Base-by-base conservation (phyloP, 2,888 invertebrate genomes). In the Terebella lapidaria region DNA sequence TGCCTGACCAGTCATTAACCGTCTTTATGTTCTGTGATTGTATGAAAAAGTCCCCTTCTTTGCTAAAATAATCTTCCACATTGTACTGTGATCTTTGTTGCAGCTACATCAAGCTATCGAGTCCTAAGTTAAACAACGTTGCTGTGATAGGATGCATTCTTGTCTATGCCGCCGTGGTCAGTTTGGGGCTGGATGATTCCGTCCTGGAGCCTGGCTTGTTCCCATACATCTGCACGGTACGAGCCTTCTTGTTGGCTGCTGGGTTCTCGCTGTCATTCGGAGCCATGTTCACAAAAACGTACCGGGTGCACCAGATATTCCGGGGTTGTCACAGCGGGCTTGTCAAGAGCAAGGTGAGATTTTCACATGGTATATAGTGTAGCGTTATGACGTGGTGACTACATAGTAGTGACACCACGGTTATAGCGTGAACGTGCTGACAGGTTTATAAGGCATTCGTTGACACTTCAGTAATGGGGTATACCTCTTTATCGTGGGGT, bases 201-300 rank as follows among this genome's bases (percentile, higher is more conserved):
- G 81, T 91, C 58, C 86, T 88, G 1, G 84, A 87, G 47, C 84
- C 85, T 64, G 84, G 85, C 67, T 88, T 88, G 60, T 67, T 66
- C 60, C 87, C 90, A 5, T 86, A 88, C 49, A 86, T 93, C 76
- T 94, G 94, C 82, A 91, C 90, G 76, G 94, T 94, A 35, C 86
- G 92, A 73, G 92, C 92, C 22, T 93, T 92, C 83, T 84, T 94
- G 56, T 84, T 94, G 55, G 91, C 92, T 1, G 90, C 92, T 53
- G 94, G 93, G 28, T 94, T 93, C 80, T 92, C 93, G 0, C 80
- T 94, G 69, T 90, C 93, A 1, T 94, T 94, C 75, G 94, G 94
- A 35, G 92, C 94, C 24, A 94, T 94, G 90, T 93, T 94, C 78
- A 91, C 92, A 2, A 94, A 94, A 83, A 94, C 93, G 0, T 94